Evolutionary conservation across 2,797 vertebrate genomes (phyloP), one percentile per base, ranked within the genome.

Genomic region (Helicolenus hilgendorfi): DNA sequence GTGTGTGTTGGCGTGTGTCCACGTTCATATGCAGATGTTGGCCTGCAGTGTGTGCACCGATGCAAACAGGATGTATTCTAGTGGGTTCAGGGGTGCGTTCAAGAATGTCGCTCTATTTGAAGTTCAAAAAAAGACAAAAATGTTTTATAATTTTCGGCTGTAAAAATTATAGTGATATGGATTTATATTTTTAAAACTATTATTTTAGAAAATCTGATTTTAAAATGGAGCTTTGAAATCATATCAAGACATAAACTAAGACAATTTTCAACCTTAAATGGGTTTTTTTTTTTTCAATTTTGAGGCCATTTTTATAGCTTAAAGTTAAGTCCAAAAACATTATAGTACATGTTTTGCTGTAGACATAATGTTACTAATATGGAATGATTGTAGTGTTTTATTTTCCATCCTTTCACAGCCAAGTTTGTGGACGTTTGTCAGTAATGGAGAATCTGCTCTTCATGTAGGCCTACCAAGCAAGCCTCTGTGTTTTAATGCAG

Each of bases 1-100:
- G 69, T 72, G 72, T 31, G 3, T 72, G 80, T 59, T 89, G 86
- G 82, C 62, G 27, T 89, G 85, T 67, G 65, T 89, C 79, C 72
- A 82, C 5, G 84, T 87, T 86, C 77, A 71, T 86, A 87, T 90
- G 86, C 77, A 91, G 91, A 92, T 89, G 84, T 71, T 29, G 72
- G 85, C 71, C 71, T 72, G 77, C 72, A 82, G 80, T 70, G 49
- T 78, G 74, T 86, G 62, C 77, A 64, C 69, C 11, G 38, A 82
- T 89, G 55, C 65, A 83, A 81, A 80, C 27, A 78, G 77, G 80
- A 84, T 71, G 64, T 41, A 49, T 31, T 78, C 49, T 45, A 20
- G 45, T 72, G 77, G 18, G 63, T 77, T 71, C n/a, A 27, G 15
- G 26, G 31, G 7, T 35, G 35, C 4, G 2, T 71, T 71, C 18